phyloP scores from a whole-genome alignment of 2,888 invertebrate species.

The Frankliniella intonsa region DNA sequence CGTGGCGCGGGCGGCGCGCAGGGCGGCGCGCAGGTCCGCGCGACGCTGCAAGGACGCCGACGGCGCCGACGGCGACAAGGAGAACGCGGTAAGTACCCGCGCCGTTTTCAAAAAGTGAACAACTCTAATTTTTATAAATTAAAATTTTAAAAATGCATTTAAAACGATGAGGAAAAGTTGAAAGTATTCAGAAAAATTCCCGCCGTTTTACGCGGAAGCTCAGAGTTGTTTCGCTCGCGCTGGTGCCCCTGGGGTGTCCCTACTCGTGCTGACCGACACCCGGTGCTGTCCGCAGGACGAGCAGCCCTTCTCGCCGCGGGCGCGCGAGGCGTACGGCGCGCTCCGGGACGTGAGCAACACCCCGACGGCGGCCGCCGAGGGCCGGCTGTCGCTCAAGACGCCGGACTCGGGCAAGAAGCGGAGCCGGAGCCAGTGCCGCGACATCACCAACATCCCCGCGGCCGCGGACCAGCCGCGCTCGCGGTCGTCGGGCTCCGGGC shows the following conservation, averaged over 20 bases:
- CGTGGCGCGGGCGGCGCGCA: not conserved
- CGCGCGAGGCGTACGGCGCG: not conserved
- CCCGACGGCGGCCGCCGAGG: not conserved
- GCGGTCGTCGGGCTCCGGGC: not conserved
- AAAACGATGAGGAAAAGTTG: too few species aligned
- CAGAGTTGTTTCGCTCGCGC: too few species aligned
- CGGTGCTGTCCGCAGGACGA: not conserved
- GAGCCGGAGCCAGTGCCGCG: constrained; percentile 12
- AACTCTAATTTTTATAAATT: too few species aligned
- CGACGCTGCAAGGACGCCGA: not conserved
- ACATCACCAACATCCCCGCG: constrained; percentile 12
- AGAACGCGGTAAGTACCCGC: not conserved
- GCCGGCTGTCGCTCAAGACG: not conserved
- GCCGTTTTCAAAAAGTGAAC: too few species aligned
- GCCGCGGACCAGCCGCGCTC: not conserved
- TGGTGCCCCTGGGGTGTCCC: too few species aligned
- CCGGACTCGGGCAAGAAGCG: constrained; percentile 7
- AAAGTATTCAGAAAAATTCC: too few species aligned
- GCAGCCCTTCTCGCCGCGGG: constrained; percentile 3
- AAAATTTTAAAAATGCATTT: too few species aligned
- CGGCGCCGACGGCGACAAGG: constrained; percentile 4
- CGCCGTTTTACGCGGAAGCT: too few species aligned
- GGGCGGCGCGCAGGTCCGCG: constrained; percentile 8
- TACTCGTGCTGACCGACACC: too few species aligned
- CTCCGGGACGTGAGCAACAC: constrained; percentile 10